Evolutionary conservation across 2,888 invertebrate species (phyloP), one percentile per base, ranked within the genome.

Genomic region (Lypha dubia): DNA sequence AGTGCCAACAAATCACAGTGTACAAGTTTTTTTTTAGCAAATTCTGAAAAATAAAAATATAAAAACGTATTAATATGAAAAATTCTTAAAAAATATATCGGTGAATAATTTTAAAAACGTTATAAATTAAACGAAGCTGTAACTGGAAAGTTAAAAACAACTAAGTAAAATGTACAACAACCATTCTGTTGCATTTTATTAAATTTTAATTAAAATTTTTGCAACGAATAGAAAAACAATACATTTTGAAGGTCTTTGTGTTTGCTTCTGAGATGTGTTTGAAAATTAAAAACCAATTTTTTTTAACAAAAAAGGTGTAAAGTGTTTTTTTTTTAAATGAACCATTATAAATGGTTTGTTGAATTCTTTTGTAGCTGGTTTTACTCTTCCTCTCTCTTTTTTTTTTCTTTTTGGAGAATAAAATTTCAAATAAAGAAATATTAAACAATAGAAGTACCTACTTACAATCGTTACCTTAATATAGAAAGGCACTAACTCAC

Each of bases 161-260:
- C 1, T n/a, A 20, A 20, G 7, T 20, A 17, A 20, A 20, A 24
- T 13, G 13, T 6, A 13, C 11, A 28, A 28, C 0, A 56, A 28
- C 0, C 3, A 17, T 56, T 32, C 17, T 32, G 1, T 32, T 8
- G n/a, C 24, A 24, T 38, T 67, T 17, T 49, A 13, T 5, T 20
- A 15, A 51, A 35, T 6, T 49, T 13, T 35, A 17, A 51, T 67
- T 49, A 49, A 49, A 6, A 20, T 3, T 49, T 24, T 32, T 65
- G 38, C 49, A 20, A 8, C 20, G 49, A 22, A 3, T 68, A 22
- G 2, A 71, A 44, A 13, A 44, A 13, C 35, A 38, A 53, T 28
- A n/a, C n/a, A 28, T 20, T 44, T 44, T 58, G 56, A 71, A 71
- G 70, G 70, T 71, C 56, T 71, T 56, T 68, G n/a, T 44, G 7